Evolutionary conservation across 2,888 invertebrate species (phyloP).

Genomic region (Lissonota sp.): DNA sequence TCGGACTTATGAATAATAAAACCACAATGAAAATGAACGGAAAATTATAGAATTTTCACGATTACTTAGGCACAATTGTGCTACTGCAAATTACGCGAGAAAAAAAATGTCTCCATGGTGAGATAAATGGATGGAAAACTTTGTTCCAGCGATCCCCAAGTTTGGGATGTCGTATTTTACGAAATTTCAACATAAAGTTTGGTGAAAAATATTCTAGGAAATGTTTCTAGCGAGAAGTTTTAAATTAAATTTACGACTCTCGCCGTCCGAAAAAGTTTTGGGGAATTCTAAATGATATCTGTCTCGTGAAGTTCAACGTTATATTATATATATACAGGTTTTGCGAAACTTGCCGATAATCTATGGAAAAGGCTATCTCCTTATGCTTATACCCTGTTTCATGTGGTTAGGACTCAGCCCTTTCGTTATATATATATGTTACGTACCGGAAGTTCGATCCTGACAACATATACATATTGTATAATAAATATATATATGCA

Average conservation of each 20-base stretch:
- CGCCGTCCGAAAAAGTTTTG: not conserved
- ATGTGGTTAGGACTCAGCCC: conserved; percentile 6
- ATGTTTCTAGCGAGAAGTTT: conserved; percentile 5
- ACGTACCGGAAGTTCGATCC: conserved; percentile 42
- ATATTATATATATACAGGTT: conserved; percentile 10
- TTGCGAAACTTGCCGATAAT: conserved; percentile 31
- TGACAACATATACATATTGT: conserved; percentile 12
- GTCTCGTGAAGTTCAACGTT: conserved; percentile 1
- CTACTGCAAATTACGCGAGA: too few relatives aligned
- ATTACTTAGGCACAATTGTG: too few relatives aligned
- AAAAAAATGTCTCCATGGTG: too few relatives aligned
- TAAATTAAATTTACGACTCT: conserved; percentile 21
- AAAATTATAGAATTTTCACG: too few relatives aligned
- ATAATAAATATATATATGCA: not conserved
- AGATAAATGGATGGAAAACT: too few relatives aligned
- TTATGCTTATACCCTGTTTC: conserved; percentile 5
- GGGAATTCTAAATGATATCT: conserved; percentile 13
- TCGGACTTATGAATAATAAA: too few relatives aligned
- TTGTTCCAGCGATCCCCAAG: too few relatives aligned
- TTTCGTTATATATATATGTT: conserved; percentile 7
- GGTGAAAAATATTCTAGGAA: not conserved
- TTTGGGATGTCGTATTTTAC: not conserved
- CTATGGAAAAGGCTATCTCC: conserved; percentile 23
- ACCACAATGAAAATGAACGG: too few relatives aligned
- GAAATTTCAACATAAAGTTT: not conserved